A percentile compares a stretch with the other conserved stretches of the same genome.
Conservation (phyloP, 2,888 invertebrate genomes). For the Drosophila austrosaltans region DNA sequence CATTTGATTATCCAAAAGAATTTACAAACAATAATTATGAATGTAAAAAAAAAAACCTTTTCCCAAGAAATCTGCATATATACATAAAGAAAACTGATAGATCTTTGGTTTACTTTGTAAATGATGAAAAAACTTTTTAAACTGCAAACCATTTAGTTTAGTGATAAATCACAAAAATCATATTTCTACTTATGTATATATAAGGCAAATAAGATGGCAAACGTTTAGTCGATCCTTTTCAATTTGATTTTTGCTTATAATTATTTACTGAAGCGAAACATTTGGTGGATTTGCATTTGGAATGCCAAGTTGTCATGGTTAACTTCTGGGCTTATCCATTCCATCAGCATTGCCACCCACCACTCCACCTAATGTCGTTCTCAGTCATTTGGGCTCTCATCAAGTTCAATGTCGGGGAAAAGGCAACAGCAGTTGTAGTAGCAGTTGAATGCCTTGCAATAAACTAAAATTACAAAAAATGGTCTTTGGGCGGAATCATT, state of each 20-base stretch:
- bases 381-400: slow-evolving; percentile 11
- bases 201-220: background rate
- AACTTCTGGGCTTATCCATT: slow-evolving; percentile 50
- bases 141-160: too few relatives aligned
- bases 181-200: too few relatives aligned
- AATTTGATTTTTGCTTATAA: background rate
- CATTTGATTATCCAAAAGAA: background rate
- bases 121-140: too few relatives aligned
- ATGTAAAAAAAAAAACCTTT: too few relatives aligned
- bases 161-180: too few relatives aligned
- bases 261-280: background rate
- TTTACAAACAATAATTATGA: background rate
- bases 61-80: too few relatives aligned
- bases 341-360: background rate
- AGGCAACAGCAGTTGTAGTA: slow-evolving; percentile 20
- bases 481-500: slow-evolving; percentile 30
- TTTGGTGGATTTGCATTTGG: background rate
- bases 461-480: slow-evolving; percentile 61
- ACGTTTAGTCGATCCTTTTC: background rate
- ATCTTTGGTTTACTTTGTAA: too few relatives aligned
- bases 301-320: slow-evolving; percentile 34
- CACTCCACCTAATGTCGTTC: slow-evolving; percentile 4
- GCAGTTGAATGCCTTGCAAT: slow-evolving; percentile 41
- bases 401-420: slow-evolving; percentile 52
- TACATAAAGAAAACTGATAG: too few relatives aligned